phyloP scores from a whole-genome alignment of 2,888 invertebrate species.

The Diploptera punctata region DNA sequence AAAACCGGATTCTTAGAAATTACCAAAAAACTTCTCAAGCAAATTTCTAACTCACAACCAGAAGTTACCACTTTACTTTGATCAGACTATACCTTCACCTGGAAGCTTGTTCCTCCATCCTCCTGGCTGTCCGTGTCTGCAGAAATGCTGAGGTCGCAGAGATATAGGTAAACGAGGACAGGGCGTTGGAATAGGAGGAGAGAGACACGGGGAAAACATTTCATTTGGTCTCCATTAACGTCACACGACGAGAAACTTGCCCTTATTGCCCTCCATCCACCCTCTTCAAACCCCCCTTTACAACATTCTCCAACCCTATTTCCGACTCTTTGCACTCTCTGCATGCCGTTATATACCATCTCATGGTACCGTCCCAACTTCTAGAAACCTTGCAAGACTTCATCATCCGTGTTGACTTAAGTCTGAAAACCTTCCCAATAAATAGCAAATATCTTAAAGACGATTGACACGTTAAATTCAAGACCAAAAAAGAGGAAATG shows the following conservation, averaged over 20 bases:
- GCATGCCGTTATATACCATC: not conserved
- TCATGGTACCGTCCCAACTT: not conserved
- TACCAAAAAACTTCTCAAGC: too few relatives aligned
- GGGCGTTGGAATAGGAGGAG: not conserved
- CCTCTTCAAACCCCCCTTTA: not conserved
- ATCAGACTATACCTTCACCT: not conserved
- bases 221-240: slow-evolving; percentile 31
- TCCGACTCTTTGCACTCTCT: not conserved
- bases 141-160: slow-evolving; percentile 26
- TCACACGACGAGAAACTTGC: slow-evolving; percentile 27
- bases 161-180: not conserved
- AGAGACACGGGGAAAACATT: slow-evolving; percentile 15
- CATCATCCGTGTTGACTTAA: slow-evolving; percentile 4
- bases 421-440: slow-evolving; percentile 1
- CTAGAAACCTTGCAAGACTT: not conserved
- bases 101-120: not conserved
- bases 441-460: not conserved
- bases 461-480: not conserved
- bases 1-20: too few relatives aligned
- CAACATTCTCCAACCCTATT: slow-evolving; percentile 10
- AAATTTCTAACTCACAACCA: too few relatives aligned
- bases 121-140: not conserved
- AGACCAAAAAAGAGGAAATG: too few relatives aligned
- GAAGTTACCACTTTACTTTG: not conserved
- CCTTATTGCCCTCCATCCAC: slow-evolving; percentile 14